A percentile compares a stretch with the other conserved stretches of the same genome.
phyloP scores from a whole-genome alignment of 1,140 invertebrate genomes.

The Diachasmimorpha longicaudata region DNA sequence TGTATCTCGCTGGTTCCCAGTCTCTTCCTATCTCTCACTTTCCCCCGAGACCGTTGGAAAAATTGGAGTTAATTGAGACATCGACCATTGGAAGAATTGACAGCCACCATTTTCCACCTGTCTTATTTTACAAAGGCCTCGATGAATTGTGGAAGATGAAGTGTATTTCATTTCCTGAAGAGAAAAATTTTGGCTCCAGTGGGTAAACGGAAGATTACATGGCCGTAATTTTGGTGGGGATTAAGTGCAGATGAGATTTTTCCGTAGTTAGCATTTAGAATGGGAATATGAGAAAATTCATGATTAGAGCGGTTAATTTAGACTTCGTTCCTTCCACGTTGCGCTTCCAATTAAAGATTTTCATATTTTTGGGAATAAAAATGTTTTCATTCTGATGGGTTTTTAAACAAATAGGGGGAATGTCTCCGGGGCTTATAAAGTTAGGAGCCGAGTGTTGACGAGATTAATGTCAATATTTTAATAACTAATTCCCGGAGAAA shows the following conservation, averaged over 20 bases:
- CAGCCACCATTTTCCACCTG: neutral
- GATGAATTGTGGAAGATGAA: neutral
- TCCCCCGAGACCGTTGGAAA: neutral
- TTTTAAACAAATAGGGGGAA: too few species aligned
- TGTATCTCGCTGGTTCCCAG: too few species aligned
- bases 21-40: neutral
- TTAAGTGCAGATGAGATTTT: neutral
- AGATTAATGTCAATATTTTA: too few species aligned
- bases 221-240: neutral
- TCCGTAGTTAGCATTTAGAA: neutral
- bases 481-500: too few species aligned
- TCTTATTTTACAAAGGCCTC: neutral
- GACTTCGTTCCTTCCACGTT: neutral
- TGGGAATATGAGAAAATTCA: neutral
- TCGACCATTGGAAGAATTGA: neutral
- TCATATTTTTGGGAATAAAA: too few species aligned
- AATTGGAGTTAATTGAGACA: neutral
- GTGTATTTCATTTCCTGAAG: neutral
- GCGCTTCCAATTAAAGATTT: too few species aligned
- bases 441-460: too few species aligned
- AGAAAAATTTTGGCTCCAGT: neutral
- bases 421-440: too few species aligned
- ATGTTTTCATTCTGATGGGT: too few species aligned
- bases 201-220: neutral
- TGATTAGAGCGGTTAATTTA: neutral